Conservation (phyloP, 2,797 vertebrate species). For the Limosa lapponica region DNA sequence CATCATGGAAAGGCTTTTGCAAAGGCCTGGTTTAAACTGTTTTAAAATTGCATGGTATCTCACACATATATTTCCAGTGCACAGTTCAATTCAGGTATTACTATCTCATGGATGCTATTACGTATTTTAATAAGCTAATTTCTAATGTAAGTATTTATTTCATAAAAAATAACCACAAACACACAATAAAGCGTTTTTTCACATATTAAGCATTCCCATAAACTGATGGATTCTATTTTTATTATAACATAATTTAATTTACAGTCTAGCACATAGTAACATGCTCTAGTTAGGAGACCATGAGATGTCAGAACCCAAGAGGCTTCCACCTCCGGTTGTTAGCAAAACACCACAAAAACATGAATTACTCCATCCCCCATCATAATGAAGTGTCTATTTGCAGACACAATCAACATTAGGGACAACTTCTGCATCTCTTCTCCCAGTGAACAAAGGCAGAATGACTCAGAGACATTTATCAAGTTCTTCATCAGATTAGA, state of each 20-base stretch:
- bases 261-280: background rate
- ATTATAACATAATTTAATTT: background rate
- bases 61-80: rapidly evolving
- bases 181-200: background rate
- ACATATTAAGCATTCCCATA: background rate
- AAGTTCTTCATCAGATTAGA: background rate
- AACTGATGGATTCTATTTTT: background rate
- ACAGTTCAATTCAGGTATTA: background rate
- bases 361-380: background rate
- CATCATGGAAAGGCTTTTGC: background rate
- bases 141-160: background rate
- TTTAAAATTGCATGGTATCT: background rate
- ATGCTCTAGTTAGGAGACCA: background rate
- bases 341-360: background rate
- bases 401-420: background rate
- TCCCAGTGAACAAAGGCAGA: background rate
- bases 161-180: background rate
- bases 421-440: rapidly evolving
- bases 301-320: background rate
- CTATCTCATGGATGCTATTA: background rate
- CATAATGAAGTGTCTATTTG: background rate
- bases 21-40: background rate
- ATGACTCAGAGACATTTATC: background rate
- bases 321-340: background rate
- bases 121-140: background rate